Percentiles rank a stretch among this genome's conserved stretches.
Conservation (phyloP, 2,113 vertebrate species). For the Dendrocopos noguchii region DNA sequence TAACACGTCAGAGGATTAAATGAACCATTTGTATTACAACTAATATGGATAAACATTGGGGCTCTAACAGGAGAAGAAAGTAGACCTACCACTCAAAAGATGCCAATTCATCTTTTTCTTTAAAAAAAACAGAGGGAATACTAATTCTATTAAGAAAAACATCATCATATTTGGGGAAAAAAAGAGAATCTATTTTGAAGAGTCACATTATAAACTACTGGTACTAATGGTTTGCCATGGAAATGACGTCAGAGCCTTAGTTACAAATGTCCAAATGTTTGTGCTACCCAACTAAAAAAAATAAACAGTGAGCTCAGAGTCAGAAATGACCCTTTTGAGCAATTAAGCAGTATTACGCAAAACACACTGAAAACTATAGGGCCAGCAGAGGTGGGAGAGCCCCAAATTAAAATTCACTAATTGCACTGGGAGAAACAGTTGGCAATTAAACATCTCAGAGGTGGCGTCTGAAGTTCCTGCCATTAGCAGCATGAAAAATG, state of each 20-base stretch:
- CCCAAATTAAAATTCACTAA: constrained; percentile 46
- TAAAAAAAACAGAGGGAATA: not conserved
- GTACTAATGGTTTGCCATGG: constrained; percentile 37
- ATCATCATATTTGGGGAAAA: not conserved
- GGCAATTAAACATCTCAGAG: constrained; percentile 4
- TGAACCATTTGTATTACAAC: not conserved
- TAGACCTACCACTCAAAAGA: not conserved
- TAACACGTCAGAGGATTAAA: not conserved
- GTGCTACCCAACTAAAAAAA: constrained; percentile 23
- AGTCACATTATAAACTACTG: not conserved
- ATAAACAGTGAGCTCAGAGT: constrained; percentile 18
- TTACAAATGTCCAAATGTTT: constrained; percentile 47
- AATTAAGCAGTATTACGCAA: not conserved
- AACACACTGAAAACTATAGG: not conserved
- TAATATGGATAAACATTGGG: not conserved
- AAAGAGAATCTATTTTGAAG: constrained; percentile 8
- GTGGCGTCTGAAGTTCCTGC: constrained; percentile 16
- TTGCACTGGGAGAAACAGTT: not conserved
- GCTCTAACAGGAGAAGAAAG: not conserved
- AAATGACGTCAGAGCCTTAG: constrained; percentile 32
- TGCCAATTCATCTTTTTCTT: not conserved
- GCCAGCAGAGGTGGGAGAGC: constrained; percentile 12
- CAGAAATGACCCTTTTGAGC: constrained; percentile 9
- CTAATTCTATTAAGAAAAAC: not conserved
- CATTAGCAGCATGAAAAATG: constrained; percentile 11